Evolutionary conservation across 2,888 invertebrate species (phyloP), one percentile per base, ranked within the genome.

Genomic region (Trypoxylon attenuatum): DNA sequence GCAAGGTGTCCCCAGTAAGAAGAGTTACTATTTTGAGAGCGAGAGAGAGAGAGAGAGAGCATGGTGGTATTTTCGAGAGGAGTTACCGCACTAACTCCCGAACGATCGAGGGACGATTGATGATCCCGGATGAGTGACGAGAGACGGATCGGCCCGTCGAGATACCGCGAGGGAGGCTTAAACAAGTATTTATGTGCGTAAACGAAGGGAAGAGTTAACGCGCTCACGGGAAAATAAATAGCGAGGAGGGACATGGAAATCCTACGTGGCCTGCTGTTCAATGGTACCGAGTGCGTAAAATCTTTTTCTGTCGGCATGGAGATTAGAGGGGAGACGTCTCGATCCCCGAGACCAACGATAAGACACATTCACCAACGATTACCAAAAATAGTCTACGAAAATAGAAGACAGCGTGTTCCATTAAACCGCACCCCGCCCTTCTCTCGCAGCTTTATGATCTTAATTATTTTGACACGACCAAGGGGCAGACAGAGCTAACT

Each of bases 181-280:
- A 73, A 71, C 67, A 73, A 76, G 73, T 76, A 76, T 76, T 76
- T 76, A 76, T 76, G 76, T 47, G 64, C 76, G 71, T 71, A 76
- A 76, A 73, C 73, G 76, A 62, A 73, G 73, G 69, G 73, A 73
- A 71, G 76, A 73, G 76, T 76, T 76, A 69, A 47, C 65, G 60
- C 43, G 58, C 27, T 33, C 10, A 51, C 25, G 22, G 62, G 66
- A 69, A 76, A 76, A 76, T 76, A 76, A 76, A 76, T 76, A 76
- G 71, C 69, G 50, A 41, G 51, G 15, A 15, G 56, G 27, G 41
- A 71, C 70, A 60, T 65, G 76, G 58, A 75, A 71, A 73, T 75
- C 75, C 70, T 50, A 25, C 58, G 67, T 42, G 41, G 55, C 59
- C 66, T 58, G 55, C 58, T 65, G 47, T 54, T 43, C 66, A 23